Base-by-base conservation (phyloP, 2,113 vertebrate genomes). In the Orthonyx spaldingii region DNA sequence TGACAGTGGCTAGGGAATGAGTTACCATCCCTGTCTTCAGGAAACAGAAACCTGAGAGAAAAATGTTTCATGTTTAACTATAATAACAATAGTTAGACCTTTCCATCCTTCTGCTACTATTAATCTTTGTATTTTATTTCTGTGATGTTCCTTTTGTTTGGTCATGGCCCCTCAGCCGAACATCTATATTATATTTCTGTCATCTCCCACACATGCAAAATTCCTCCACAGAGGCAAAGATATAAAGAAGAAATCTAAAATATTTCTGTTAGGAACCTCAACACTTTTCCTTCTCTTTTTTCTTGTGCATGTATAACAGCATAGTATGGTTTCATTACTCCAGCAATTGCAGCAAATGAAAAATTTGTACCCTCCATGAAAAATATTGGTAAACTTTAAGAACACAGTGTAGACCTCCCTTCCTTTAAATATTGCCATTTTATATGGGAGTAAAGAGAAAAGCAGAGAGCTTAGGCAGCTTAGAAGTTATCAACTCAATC, bases 101-200 rank as follows among this genome's bases (percentile, higher is more conserved):
- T 93, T 68, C 60, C 33, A 70, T 81, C 53, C 52, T 87, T 71
- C 87, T 84, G 33, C 37, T 83, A 20, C 66, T 26, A 90, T 95
- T 94, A 89, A 94, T 95, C 87, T 93, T 87, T 76, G 26, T 72
- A 64, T 85, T 89, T 87, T 94, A 81, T 79, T 71, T 95, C 84
- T 85, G 28, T 68, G 74, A 69, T 76, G 12, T 90, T 94, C 39
- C 15, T 84, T 95, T 91, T 47, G 3, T 87, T 89, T 85, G 78
- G 66, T 60, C 82, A 79, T 37, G 26, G 75, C 28, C 70, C 59
- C 84, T 89, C 69, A 78, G 53, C 47, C 87, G 76, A 92, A 94
- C 47, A 89, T 90, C 77, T 85, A 13, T 93, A 89, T 93, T 82
- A 63, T 56, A 56, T 71, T 85, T 82, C 78, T 90, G 53, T 69